Percentiles rank a stretch among this genome's conserved stretches.
These are phyloP conservation scores for Athetis lepigone DNA, from an alignment of 2,888 invertebrate species.

Conservation along the genomic window DNA sequence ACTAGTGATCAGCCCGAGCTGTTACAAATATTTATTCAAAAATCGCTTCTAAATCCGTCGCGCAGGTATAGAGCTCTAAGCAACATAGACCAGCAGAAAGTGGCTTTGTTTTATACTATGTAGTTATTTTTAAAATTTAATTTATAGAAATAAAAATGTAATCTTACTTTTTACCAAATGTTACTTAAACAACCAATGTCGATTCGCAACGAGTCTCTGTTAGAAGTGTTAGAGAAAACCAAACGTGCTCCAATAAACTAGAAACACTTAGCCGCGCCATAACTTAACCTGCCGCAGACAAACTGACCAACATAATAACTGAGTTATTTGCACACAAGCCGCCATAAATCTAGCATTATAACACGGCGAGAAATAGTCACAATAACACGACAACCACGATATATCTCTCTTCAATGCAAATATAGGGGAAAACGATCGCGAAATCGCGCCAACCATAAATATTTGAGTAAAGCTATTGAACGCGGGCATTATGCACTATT, in stretches of 20 bases:
- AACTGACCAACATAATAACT: slow-evolving; percentile 51
- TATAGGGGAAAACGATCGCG: slow-evolving; percentile 60
- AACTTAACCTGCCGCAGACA: slow-evolving; percentile 38
- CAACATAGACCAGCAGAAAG: too few species aligned
- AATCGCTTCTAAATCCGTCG: too few species aligned
- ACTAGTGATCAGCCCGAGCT: too few species aligned
- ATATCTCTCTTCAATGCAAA: slow-evolving; percentile 66
- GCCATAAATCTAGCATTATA: slow-evolving; percentile 55
- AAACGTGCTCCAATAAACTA: slow-evolving; percentile 41
- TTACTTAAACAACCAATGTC: too few species aligned
- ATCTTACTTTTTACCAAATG: too few species aligned
- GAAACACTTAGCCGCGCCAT: slow-evolving; percentile 43
- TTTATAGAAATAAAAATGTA: too few species aligned
- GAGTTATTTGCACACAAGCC: slow-evolving; percentile 48
- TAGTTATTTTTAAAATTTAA: too few species aligned
- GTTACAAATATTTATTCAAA: too few species aligned
- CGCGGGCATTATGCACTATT: slow-evolving; percentile 73
- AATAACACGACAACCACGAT: slow-evolving; percentile 50
- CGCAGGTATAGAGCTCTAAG: too few species aligned
- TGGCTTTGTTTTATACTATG: too few species aligned
- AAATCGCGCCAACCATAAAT: slow-evolving; percentile 59
- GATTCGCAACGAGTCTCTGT: neutral
- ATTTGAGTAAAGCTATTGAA: slow-evolving; percentile 59
- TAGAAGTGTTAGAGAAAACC: slow-evolving; percentile 15
- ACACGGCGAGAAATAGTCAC: slow-evolving; percentile 56